Evolutionary conservation across 2,888 invertebrate genomes (phyloP).

Genomic region (Matsumyia berberina): DNA sequence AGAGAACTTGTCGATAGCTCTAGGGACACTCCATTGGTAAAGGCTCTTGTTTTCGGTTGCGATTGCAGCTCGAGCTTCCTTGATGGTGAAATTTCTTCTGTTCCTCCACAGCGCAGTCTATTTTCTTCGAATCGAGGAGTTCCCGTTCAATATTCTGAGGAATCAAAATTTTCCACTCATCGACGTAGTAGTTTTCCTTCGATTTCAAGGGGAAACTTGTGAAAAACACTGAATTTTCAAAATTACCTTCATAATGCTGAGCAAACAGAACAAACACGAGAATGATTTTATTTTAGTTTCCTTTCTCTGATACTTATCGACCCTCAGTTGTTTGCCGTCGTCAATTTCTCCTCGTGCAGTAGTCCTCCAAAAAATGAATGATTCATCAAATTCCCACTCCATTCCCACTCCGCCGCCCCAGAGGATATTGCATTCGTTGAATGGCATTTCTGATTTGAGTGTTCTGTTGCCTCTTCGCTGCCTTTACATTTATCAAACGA

Average conservation of each 20-base stretch:
- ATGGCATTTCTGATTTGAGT: constrained; percentile 34
- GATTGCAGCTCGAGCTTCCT: too few species aligned
- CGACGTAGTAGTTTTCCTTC: constrained; percentile 1
- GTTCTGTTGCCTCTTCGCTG: constrained; percentile 25
- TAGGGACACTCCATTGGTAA: too few species aligned
- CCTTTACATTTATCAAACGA: constrained; percentile 52
- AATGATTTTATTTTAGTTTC: constrained; percentile 15
- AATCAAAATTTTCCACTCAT: not conserved
- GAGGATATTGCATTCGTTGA: constrained; percentile 50
- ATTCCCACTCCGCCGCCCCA: constrained; percentile 27
- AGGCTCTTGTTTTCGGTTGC: too few species aligned
- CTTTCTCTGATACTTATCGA: constrained; percentile 46
- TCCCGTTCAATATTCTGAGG: not conserved
- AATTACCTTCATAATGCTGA: constrained; percentile 33
- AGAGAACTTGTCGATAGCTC: too few species aligned
- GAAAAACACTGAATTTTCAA: constrained; percentile 20
- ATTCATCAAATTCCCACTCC: constrained; percentile 71
- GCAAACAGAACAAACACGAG: constrained; percentile 22
- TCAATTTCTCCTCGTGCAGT: constrained; percentile 6
- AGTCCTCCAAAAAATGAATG: constrained; percentile 53
- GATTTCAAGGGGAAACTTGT: constrained; percentile 22
- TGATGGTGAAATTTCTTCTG: too few species aligned
- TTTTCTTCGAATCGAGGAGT: too few species aligned
- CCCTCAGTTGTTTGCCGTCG: constrained; percentile 34
- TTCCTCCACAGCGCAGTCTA: too few species aligned